Evolutionary conservation across 2,113 vertebrate species (phyloP).

Genomic region (Ctenodactylus gundi): DNA sequence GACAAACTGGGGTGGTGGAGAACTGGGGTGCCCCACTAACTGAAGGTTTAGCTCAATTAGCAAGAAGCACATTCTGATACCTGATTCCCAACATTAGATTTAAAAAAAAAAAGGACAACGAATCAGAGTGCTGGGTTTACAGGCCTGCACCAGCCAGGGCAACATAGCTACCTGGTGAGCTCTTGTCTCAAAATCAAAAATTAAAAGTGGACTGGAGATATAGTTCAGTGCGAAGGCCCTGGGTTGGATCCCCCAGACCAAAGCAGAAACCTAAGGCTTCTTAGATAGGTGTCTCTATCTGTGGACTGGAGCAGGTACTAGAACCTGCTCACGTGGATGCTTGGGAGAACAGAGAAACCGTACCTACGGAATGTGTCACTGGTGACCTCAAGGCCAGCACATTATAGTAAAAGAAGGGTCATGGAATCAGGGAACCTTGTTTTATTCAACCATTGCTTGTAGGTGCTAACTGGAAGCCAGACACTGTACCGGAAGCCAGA

Average conservation of each 20-base stretch:
- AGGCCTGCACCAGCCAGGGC: no score
- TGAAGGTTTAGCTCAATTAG: neutral
- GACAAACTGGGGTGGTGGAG: neutral
- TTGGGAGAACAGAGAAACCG: neutral
- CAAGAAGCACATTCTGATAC: neutral
- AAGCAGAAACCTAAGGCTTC: neutral
- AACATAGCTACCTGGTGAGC: no score
- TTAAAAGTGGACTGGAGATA: no score
- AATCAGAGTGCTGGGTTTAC: no score
- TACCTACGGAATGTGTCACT: rapidly evolving
- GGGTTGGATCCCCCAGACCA: no score
- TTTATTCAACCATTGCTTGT: neutral
- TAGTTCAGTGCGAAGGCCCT: no score
- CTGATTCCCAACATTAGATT: neutral
- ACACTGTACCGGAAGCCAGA: neutral
- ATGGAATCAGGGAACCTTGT: neutral
- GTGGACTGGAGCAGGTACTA: neutral
- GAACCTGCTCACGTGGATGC: neutral
- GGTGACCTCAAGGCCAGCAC: rapidly evolving
- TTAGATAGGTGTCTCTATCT: neutral
- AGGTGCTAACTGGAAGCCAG: neutral
- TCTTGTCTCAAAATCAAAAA: no score
- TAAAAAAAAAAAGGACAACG: neutral
- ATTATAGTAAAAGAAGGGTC: neutral
- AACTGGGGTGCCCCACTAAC: no score